Evolutionary conservation across 2,797 vertebrate genomes (phyloP), one percentile per base, ranked within the genome.

Genomic region (Ctenochaetus hawaiiensis): DNA sequence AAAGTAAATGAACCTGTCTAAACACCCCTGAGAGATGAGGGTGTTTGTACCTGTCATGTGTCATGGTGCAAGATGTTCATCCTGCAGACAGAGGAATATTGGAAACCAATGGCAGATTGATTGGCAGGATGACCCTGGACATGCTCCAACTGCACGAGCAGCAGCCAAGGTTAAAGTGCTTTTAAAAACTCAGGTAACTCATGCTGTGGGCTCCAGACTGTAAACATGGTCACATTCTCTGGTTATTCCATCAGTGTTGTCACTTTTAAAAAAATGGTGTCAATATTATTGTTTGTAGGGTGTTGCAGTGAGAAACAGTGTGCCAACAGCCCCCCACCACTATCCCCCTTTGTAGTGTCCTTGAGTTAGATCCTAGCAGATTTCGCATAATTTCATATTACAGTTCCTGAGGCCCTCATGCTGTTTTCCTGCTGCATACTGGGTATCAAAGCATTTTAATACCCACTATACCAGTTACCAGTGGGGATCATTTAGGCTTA

Each of bases 21-120:
- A 54, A 54, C 41, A 56, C 20, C 60, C 56, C 41, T 30, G 59
- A 56, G 67, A 57, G 69, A 81, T 75, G 51, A 70, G 73, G 39
- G 61, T 71, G 57, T 70, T 52, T 48, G 77, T 72, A 26, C 75
- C 45, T 82, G 76, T 82, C 78, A 72, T 74, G 67, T 80, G 81
- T 67, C 79, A 75, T 0, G 20, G 44, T 37, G 47, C 58, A 45
- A 48, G n/a, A 57, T 18, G 39, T 72, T 72, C 45, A 60, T 44
- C 47, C 54, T 44, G 58, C 74, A 69, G 54, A 75, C 60, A 18
- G 57, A 57, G 6, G 18, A 54, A 43, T 61, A 85, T 78, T 54
- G 78, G 67, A 83, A 84, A 78, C 64, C 66, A 4, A 58, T 77
- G 30, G 20, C 11, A 12, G 70, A 79, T 77, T 59, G 30, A 81